A percentile compares a stretch with the other conserved stretches of the same genome.
phyloP scores from a whole-genome alignment of 2,797 vertebrate genomes.

The Telmatherina bonti region DNA sequence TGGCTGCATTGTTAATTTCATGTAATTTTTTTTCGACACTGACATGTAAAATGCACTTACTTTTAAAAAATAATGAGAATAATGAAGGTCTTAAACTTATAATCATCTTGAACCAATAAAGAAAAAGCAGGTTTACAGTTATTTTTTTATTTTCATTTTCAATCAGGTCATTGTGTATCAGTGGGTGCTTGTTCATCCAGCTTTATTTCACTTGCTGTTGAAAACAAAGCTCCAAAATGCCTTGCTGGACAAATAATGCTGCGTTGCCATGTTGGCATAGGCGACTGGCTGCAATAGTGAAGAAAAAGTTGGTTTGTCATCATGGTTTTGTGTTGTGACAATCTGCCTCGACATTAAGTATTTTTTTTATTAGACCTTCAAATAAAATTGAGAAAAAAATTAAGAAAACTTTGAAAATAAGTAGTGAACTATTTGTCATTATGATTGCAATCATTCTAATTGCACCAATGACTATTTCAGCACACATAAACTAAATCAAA shows the following conservation, averaged over 20 bases:
- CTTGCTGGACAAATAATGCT: neutral
- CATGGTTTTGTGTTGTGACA: slow-evolving; percentile 6
- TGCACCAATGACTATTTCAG: neutral
- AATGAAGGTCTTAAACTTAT: neutral
- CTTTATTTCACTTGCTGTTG: neutral
- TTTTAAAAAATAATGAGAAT: neutral
- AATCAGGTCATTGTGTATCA: neutral
- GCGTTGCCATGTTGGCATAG: neutral
- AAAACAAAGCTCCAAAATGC: neutral
- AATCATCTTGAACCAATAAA: neutral
- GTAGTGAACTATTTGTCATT: neutral
- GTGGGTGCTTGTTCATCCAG: neutral
- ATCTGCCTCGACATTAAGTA: neutral
- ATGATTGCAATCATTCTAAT: neutral
- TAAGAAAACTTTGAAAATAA: neutral
- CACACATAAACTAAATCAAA: neutral
- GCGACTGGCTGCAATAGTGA: neutral
- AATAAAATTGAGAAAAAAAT: neutral
- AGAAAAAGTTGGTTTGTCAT: neutral
- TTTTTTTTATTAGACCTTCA: neutral
- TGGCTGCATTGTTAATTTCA: neutral
- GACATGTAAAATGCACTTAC: neutral
- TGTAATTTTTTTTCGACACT: neutral
- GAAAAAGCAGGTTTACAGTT: neutral
- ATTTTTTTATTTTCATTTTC: neutral